phyloP scores from a whole-genome alignment of 2,797 vertebrate species.

The Takifugu rubripes region DNA sequence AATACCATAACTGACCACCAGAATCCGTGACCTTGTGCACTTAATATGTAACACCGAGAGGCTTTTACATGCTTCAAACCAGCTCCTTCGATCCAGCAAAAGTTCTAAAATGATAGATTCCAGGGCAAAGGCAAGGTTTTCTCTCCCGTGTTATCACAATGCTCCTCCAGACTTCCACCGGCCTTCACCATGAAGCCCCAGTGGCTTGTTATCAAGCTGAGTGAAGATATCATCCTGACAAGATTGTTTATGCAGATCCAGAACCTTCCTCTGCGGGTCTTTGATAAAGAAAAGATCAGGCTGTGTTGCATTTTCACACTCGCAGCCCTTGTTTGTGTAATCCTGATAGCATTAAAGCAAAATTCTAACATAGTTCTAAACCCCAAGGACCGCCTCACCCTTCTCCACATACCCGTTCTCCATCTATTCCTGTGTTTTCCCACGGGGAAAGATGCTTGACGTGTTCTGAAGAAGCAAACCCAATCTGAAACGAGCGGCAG shows the following conservation, averaged over 20 bases:
- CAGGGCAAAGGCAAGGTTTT: too few species aligned
- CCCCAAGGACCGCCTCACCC: conserved; percentile 18
- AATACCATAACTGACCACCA: neutral
- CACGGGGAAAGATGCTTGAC: conserved; percentile 29
- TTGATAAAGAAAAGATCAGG: conserved; percentile 16
- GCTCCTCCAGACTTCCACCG: too few species aligned
- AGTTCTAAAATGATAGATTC: neutral
- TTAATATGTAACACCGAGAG: neutral
- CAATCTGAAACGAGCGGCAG: conserved; percentile 29
- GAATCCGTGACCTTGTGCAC: neutral
- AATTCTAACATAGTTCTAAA: conserved; percentile 20
- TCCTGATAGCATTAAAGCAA: conserved; percentile 5
- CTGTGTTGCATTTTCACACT: neutral
- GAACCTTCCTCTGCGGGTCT: neutral
- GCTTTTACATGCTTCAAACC: neutral
- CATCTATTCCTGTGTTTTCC: conserved; percentile 35
- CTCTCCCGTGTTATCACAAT: too few species aligned
- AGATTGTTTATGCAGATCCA: neutral
- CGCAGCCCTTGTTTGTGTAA: conserved; percentile 4
- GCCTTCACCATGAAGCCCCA: neutral
- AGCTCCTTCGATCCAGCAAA: neutral
- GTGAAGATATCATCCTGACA: neutral
- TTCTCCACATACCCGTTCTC: neutral
- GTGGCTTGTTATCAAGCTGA: neutral
- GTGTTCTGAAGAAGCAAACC: conserved; percentile 15